phyloP scores from a whole-genome alignment of 2,888 invertebrate species.

The Loripinus fragilis region DNA sequence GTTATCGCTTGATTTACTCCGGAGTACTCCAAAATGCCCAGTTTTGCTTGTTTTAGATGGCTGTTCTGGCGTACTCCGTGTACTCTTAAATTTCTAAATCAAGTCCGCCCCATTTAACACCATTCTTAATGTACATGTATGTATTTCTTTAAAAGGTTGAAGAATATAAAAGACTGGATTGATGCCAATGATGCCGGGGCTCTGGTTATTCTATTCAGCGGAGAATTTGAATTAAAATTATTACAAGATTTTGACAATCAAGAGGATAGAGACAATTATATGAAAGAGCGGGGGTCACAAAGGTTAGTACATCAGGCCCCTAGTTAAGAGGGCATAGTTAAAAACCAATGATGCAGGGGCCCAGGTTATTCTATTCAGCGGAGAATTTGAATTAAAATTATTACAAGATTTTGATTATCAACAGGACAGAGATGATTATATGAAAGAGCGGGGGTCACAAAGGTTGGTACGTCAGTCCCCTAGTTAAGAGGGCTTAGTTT shows the following conservation, averaged over 20 bases:
- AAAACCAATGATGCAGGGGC: constrained; percentile 98
- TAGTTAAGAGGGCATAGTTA: constrained; percentile 99
- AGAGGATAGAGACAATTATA: constrained; percentile 87
- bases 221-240: constrained; percentile 93
- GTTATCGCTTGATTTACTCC: too few relatives aligned
- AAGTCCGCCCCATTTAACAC: too few relatives aligned
- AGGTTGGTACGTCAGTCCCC: too few relatives aligned
- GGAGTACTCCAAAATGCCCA: too few relatives aligned
- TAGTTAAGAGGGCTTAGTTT: constrained; percentile 99
- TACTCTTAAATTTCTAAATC: too few relatives aligned
- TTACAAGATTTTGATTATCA: constrained; percentile 92
- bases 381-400: constrained; percentile 93
- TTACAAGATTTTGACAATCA: constrained; percentile 92
- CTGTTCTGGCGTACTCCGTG: too few relatives aligned
- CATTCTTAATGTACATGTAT: too few relatives aligned
- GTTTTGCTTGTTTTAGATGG: too few relatives aligned
- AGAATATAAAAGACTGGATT: constrained; percentile 99
- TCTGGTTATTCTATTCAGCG: constrained; percentile 97
- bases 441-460: constrained; percentile 92
- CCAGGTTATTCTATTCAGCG: constrained; percentile 97
- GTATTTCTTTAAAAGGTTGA: constrained; percentile 88
- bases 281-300: constrained; percentile 92
- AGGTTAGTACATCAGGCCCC: constrained; percentile 92
- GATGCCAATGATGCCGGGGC: constrained; percentile 98
- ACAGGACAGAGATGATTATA: constrained; percentile 87